These are phyloP conservation scores for Pemphredon lugubris DNA, from an alignment of 2,888 invertebrate genomes.

Conservation along the genomic window DNA sequence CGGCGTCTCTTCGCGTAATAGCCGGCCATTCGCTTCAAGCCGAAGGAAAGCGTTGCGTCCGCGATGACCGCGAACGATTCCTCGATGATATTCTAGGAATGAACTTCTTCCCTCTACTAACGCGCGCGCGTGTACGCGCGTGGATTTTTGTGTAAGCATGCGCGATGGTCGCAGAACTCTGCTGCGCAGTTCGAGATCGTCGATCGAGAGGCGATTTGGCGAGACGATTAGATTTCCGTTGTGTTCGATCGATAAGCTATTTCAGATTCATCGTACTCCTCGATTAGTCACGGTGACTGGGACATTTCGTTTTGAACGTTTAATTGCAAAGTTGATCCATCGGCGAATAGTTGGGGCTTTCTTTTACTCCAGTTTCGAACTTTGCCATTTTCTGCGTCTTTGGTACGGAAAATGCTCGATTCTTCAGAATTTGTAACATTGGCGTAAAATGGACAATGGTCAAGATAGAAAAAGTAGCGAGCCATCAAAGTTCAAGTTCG, in stretches of 20 bases:
- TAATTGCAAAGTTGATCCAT: too few species aligned
- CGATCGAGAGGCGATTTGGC: constrained; percentile 13
- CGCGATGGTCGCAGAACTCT: neutral
- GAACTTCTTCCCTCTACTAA: constrained; percentile 10
- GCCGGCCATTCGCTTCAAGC: constrained; percentile 24
- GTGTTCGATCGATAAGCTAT: neutral
- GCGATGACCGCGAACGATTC: constrained; percentile 29
- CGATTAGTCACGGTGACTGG: too few species aligned
- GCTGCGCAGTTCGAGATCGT: constrained; percentile 12
- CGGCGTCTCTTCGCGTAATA: constrained; percentile 42
- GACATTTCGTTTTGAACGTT: neutral
- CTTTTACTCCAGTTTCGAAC: too few species aligned
- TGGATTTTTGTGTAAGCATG: constrained; percentile 6
- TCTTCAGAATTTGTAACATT: too few species aligned
- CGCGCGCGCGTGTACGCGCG: neutral
- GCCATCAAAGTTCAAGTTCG: too few species aligned
- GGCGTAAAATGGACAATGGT: too few species aligned
- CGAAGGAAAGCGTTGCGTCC: constrained; percentile 9
- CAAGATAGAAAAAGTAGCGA: too few species aligned
- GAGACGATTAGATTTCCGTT: neutral
- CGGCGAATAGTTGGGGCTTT: too few species aligned
- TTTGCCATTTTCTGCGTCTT: too few species aligned
- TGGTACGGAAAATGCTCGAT: too few species aligned
- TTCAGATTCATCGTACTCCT: neutral
- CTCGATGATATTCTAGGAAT: constrained; percentile 45